These are phyloP conservation scores for Typhlichthys eigenmanni DNA, from an alignment of 2,797 vertebrate species.

Conservation along the genomic window DNA sequence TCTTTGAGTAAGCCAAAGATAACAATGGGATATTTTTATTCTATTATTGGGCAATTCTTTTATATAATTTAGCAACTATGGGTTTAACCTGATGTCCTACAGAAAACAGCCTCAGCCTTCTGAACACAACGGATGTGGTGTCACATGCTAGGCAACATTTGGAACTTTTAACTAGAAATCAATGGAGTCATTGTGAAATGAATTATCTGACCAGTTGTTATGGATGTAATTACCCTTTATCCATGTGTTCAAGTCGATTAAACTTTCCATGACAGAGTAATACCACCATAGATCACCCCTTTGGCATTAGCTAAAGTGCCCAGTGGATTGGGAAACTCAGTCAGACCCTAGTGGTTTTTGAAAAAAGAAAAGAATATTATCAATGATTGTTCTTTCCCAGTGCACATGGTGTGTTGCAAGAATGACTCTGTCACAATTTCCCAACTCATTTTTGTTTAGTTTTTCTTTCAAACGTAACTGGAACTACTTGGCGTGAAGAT, in stretches of 20 bases:
- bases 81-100: not conserved
- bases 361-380: constrained; percentile 21
- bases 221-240: constrained; percentile 11
- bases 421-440: constrained; percentile 9
- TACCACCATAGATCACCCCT: constrained; percentile 13
- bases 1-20: constrained; percentile 41
- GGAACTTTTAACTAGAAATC: constrained; percentile 14
- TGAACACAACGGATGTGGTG: constrained; percentile 3
- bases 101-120: constrained; percentile 9
- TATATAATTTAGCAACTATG: too few species aligned
- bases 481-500: constrained; percentile 7
- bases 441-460: too few species aligned
- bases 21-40: constrained; percentile 40
- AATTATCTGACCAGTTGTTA: constrained; percentile 17
- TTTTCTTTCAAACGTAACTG: not conserved
- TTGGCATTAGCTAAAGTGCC: constrained; percentile 10
- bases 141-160: constrained; percentile 23
- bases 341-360: constrained; percentile 17
- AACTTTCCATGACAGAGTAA: constrained; percentile 18
- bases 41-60: constrained; percentile 11
- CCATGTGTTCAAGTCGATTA: constrained; percentile 1
- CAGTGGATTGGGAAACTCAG: constrained; percentile 10
- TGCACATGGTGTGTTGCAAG: constrained; percentile 17
- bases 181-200: constrained; percentile 11
- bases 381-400: constrained; percentile 29